phyloP scores from a whole-genome alignment of 2,888 invertebrate species.

The Eueremaeus valkanovi region DNA sequence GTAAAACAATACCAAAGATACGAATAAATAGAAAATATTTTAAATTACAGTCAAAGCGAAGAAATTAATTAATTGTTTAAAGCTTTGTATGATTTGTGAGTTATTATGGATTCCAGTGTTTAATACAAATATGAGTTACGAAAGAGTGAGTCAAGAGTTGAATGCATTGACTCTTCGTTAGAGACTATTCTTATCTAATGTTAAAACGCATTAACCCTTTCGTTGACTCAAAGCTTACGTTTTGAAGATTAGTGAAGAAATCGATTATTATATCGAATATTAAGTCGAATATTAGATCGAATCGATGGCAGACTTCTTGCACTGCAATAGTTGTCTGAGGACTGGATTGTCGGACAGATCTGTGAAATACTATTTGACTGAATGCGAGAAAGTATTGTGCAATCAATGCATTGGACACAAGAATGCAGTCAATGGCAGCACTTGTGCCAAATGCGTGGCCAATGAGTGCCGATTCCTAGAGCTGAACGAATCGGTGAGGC shows the following conservation, averaged over 20 bases:
- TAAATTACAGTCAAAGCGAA: no score
- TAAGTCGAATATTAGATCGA: not conserved
- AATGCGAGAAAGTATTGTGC: not conserved
- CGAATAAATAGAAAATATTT: no score
- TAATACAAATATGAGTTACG: no score
- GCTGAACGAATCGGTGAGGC: not conserved
- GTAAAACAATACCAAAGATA: no score
- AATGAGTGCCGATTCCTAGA: not conserved
- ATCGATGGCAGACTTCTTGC: not conserved
- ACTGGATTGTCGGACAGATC: not conserved
- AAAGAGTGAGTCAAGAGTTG: no score
- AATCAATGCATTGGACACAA: not conserved
- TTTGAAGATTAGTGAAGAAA: not conserved
- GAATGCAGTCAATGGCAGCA: not conserved
- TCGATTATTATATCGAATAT: not conserved
- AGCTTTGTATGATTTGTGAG: no score
- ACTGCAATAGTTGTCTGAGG: not conserved
- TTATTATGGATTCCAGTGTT: no score
- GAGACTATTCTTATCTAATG: no score
- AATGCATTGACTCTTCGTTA: no score
- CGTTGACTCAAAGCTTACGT: not conserved
- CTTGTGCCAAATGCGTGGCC: not conserved
- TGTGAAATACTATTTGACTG: not conserved
- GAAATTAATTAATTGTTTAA: no score
- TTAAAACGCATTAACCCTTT: no score